A percentile compares a stretch with the other conserved stretches of the same genome.
Evolutionary conservation across 2,888 invertebrate genomes (phyloP).

Genomic region (Drosophila lacicola): DNA sequence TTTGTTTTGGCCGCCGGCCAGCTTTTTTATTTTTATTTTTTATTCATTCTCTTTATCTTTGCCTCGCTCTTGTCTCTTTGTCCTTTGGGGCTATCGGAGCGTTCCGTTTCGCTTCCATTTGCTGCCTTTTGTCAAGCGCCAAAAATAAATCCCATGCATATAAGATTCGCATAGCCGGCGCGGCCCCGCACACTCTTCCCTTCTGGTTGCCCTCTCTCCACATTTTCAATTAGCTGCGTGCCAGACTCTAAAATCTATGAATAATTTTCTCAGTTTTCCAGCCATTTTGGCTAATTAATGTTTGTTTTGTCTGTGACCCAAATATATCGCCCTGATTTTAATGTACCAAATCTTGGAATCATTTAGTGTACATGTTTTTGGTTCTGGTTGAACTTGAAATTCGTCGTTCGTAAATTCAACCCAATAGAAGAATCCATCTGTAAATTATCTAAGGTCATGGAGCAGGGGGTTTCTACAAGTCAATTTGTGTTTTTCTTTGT

Average conservation of each 20-base stretch:
- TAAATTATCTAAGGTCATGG: slow-evolving; percentile 1
- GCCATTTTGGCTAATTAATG: slow-evolving; percentile 58
- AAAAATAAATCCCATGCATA: slow-evolving; percentile 60
- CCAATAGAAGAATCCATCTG: slow-evolving; percentile 21
- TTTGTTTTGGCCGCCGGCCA: slow-evolving; percentile 69
- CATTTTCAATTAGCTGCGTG: slow-evolving; percentile 4
- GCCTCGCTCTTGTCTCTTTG: slow-evolving; percentile 25
- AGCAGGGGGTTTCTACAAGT: background rate
- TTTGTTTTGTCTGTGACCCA: slow-evolving; percentile 56
- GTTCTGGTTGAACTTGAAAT: slow-evolving; percentile 54
- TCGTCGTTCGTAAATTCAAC: background rate
- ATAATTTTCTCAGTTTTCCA: slow-evolving; percentile 36
- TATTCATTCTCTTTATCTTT: slow-evolving; percentile 6
- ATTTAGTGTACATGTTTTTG: slow-evolving; percentile 26
- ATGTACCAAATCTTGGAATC: slow-evolving; percentile 27
- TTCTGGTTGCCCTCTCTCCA: background rate
- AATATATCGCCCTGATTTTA: slow-evolving; percentile 38
- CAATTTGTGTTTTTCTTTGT: slow-evolving; percentile 36
- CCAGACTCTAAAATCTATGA: slow-evolving; percentile 29
- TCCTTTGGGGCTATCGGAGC: slow-evolving; percentile 39
- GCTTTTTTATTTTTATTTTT: slow-evolving; percentile 23
- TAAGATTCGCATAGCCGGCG: slow-evolving; percentile 33
- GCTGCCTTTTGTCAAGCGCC: slow-evolving; percentile 42
- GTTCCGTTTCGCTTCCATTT: slow-evolving; percentile 37
- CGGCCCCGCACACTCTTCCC: background rate